These are phyloP conservation scores for Vireo griseus DNA, from an alignment of 2,797 vertebrate genomes.

Conservation along the genomic window DNA sequence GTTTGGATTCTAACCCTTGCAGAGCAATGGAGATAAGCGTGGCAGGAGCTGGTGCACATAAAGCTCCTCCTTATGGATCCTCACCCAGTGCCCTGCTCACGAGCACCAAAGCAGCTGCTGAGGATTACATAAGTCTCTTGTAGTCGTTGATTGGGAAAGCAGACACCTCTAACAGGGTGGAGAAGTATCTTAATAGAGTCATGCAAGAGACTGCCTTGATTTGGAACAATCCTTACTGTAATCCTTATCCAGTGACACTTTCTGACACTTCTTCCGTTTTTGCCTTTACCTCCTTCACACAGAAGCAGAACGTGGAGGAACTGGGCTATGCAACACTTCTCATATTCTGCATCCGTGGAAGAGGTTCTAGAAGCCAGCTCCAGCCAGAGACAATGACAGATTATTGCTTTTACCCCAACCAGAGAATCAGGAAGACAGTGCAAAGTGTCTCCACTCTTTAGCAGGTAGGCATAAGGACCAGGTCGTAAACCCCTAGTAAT, in stretches of 20 bases:
- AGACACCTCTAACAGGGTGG: not conserved
- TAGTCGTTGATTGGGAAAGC: not conserved
- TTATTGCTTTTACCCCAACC: not conserved
- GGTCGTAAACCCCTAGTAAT: not conserved
- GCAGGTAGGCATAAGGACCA: not conserved
- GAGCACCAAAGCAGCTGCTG: not conserved
- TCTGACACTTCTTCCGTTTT: not conserved
- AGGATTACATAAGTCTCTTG: not conserved
- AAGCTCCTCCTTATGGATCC: not conserved
- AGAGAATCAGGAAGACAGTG: not conserved
- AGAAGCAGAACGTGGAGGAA: not conserved
- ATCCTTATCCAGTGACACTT: not conserved
- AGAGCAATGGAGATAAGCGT: not conserved
- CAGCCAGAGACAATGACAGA: not conserved
- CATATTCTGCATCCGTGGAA: not conserved
- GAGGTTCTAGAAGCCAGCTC: not conserved
- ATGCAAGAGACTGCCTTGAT: not conserved
- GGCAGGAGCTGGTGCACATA: not conserved
- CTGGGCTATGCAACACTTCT: not conserved
- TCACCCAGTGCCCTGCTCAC: not conserved
- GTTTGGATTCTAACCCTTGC: not conserved
- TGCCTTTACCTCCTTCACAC: not conserved
- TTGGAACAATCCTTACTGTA: not conserved
- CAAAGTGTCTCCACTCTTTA: not conserved
- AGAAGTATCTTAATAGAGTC: not conserved